These are phyloP conservation scores for Hyperoplus immaculatus DNA, from an alignment of 2,797 vertebrate species.

Conservation along the genomic window DNA sequence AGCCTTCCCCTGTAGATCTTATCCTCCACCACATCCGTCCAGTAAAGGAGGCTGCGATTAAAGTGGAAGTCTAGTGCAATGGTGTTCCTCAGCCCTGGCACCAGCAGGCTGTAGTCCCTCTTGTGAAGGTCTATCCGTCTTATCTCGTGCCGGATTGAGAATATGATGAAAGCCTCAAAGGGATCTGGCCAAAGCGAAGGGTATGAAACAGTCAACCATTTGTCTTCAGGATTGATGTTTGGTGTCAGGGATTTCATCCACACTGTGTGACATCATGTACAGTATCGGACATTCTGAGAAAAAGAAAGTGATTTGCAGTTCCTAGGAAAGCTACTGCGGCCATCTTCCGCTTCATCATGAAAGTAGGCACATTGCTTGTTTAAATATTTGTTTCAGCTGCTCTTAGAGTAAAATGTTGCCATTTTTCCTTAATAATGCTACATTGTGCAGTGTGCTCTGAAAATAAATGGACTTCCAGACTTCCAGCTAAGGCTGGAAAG, in stretches of 20 bases:
- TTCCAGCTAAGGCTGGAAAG: too few relatives aligned
- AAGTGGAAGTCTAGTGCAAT: constrained; percentile 99
- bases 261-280: constrained; percentile 8
- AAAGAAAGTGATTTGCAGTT: background rate
- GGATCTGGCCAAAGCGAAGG: constrained; percentile 87
- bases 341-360: background rate
- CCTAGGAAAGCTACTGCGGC: background rate
- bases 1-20: constrained; percentile 98
- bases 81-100: constrained; percentile 96
- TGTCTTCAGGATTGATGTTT: constrained; percentile 1
- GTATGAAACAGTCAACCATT: constrained; percentile 19
- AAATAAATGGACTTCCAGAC: too few relatives aligned
- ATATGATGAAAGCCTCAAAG: constrained; percentile 99
- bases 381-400: too few relatives aligned
- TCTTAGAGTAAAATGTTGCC: too few relatives aligned
- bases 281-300: background rate
- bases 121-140: constrained; percentile 98
- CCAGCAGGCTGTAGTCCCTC: constrained; percentile 96
- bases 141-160: constrained; percentile 99
- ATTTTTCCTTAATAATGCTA: too few relatives aligned
- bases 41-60: constrained; percentile 95
- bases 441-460: too few relatives aligned
- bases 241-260: background rate
- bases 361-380: fast-evolving
- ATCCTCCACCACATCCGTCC: constrained; percentile 99